phyloP scores from a whole-genome alignment of 2,888 invertebrate genomes.

The Falcaria lacertinaria region DNA sequence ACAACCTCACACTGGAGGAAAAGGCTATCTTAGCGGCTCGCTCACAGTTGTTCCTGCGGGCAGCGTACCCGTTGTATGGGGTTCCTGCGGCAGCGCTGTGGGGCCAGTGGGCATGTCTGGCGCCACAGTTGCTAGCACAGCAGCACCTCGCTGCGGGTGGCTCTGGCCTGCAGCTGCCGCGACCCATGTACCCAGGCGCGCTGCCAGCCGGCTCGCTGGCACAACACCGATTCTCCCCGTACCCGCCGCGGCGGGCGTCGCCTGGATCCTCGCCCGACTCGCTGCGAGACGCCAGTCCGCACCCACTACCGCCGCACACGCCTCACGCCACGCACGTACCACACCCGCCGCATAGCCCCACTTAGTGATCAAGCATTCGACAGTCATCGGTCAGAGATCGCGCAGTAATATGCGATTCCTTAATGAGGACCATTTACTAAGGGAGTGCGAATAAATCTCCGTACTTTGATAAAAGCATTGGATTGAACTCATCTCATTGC shows the following conservation, averaged over 20 bases:
- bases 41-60: conserved; percentile 86
- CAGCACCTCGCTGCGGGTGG: conserved; percentile 81
- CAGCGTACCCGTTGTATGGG: conserved; percentile 81
- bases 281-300: conserved; percentile 74
- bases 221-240: conserved; percentile 82
- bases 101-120: conserved; percentile 86
- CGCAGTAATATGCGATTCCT: conserved; percentile 37
- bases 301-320: conserved; percentile 49
- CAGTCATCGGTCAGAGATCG: conserved; percentile 42
- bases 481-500: neutral
- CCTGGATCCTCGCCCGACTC: conserved; percentile 82
- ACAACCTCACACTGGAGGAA: conserved; percentile 87
- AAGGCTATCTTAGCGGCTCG: conserved; percentile 88
- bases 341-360: conserved; percentile 68
- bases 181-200: conserved; percentile 71
- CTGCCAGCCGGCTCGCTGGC: conserved; percentile 54
- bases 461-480: neutral
- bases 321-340: conserved; percentile 59
- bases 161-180: conserved; percentile 68
- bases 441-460: no score
- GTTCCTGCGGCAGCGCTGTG: conserved; percentile 81
- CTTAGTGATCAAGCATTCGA: conserved; percentile 51
- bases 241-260: conserved; percentile 72
- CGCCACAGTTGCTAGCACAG: conserved; percentile 83
- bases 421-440: conserved; percentile 7